Conservation (phyloP, 2,113 vertebrate genomes). For the Catagonus wagneri region DNA sequence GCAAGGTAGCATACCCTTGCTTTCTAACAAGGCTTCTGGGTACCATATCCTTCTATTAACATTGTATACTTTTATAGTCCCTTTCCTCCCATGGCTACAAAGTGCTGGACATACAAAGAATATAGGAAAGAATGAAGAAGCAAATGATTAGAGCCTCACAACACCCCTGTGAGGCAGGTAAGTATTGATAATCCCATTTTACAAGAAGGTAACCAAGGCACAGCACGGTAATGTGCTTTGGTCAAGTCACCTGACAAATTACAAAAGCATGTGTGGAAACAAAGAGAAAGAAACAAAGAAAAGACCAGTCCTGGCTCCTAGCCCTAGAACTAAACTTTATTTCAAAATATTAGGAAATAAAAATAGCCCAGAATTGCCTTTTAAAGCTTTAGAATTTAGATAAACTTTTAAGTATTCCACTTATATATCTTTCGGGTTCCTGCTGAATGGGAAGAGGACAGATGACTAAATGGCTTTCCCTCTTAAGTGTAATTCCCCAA, state of each 20-base stretch:
- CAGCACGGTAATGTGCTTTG: slow-evolving; percentile 6
- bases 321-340: slow-evolving; percentile 30
- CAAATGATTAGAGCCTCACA: slow-evolving; percentile 74
- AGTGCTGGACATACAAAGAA: slow-evolving; percentile 55
- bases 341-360: slow-evolving; percentile 37
- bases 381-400: slow-evolving; percentile 3
- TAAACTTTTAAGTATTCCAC: neutral
- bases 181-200: slow-evolving; percentile 49
- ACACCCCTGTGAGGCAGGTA: slow-evolving; percentile 72
- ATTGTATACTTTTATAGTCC: neutral
- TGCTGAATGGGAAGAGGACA: neutral
- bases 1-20: slow-evolving; percentile 42
- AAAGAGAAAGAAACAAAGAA: slow-evolving; percentile 42
- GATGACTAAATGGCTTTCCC: neutral
- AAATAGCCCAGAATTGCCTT: neutral
- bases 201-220: slow-evolving; percentile 66
- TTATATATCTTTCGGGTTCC: neutral
- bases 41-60: neutral
- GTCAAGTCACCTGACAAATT: slow-evolving; percentile 32
- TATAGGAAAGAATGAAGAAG: slow-evolving; percentile 7
- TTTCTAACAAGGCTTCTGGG: slow-evolving; percentile 45
- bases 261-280: slow-evolving; percentile 29
- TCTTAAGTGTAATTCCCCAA: neutral
- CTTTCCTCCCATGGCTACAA: slow-evolving; percentile 47
- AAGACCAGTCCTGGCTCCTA: slow-evolving; percentile 18